phyloP scores from a whole-genome alignment of 2,113 vertebrate genomes.

The Ailuropoda melanoleuca region DNA sequence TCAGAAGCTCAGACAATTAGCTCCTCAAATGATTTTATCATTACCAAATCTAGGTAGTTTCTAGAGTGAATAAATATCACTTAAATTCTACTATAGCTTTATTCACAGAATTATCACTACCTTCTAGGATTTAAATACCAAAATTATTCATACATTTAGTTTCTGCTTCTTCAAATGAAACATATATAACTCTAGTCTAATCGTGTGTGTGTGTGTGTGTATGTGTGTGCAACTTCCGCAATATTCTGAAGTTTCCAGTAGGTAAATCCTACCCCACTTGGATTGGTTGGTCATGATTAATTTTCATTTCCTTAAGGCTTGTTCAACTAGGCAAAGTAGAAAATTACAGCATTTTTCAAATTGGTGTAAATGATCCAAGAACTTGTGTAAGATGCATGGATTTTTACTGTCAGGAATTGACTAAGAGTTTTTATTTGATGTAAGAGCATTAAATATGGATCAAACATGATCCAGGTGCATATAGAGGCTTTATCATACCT shows the following conservation, averaged over 20 bases:
- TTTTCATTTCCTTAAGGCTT: background rate
- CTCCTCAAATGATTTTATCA: background rate
- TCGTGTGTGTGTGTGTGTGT: background rate
- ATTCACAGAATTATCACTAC: background rate
- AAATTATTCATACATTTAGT: background rate
- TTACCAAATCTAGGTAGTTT: background rate
- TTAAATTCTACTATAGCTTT: background rate
- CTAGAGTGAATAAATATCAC: background rate
- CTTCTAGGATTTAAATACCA: background rate
- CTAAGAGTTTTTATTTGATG: background rate
- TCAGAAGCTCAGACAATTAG: background rate
- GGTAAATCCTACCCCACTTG: background rate
- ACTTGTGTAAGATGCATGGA: background rate
- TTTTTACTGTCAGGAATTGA: background rate
- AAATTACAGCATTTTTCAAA: background rate
- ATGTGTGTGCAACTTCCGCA: background rate
- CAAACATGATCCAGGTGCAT: background rate
- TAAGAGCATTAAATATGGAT: conserved; percentile 39
- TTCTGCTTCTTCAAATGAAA: background rate
- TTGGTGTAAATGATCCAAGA: background rate
- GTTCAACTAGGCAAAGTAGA: background rate
- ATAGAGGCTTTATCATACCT: background rate
- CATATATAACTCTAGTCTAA: background rate
- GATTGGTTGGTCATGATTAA: background rate
- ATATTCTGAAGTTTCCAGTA: background rate